Base-by-base conservation (phyloP, 2,888 invertebrate genomes). In the Drosophila vallismaia region DNA sequence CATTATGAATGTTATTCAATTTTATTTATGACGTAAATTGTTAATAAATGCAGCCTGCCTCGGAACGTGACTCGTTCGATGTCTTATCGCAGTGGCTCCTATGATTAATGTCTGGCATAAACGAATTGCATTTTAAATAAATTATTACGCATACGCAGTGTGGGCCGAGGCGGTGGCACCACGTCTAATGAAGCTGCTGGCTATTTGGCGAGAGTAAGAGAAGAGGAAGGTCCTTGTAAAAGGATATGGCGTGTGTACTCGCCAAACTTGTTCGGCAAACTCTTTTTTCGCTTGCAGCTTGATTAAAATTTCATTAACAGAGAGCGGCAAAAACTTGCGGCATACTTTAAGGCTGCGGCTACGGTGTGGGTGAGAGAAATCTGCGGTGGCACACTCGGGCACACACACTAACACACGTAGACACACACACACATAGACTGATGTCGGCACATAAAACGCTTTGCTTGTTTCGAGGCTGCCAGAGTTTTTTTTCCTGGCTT, bases 221-320 rank as follows among this genome's bases (percentile, higher is more conserved):
- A 38, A 9, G 28, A 14, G 59, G 28, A 4, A 36, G 48, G 51
- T 54, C 31, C 28, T 50, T 19, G 52, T 52, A 49, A 64, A 58
- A 57, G 59, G 28, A 58, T 42, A 9, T 44, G 28, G 31, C 53
- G 52, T 51, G 38, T 67, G 68, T 58, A 19, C 67, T 54, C 24
- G 36, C 50, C 68, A 70, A 70, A 70, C 69, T 70, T 70, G 60
- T 36, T 59, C 26, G 60, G 70, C 54, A 69, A 70, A 70, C 70
- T 69, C 70, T 19, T 52, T 70, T 70, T 40, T 40, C 33, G 64
- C 63, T 63, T 49, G 63, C 64, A 60, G 82, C 86, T 78, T 85
- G 87, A 85, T 85, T 86, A 85, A 85, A 86, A 85, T 85, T 85
- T 85, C 86, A 85, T 85, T 84, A 85, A 86, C 82, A 78, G 67